A percentile compares a stretch with the other conserved stretches of the same genome.
These are phyloP conservation scores for Motacilla alba DNA, from an alignment of 2,113 vertebrate genomes.

Conservation along the genomic window DNA sequence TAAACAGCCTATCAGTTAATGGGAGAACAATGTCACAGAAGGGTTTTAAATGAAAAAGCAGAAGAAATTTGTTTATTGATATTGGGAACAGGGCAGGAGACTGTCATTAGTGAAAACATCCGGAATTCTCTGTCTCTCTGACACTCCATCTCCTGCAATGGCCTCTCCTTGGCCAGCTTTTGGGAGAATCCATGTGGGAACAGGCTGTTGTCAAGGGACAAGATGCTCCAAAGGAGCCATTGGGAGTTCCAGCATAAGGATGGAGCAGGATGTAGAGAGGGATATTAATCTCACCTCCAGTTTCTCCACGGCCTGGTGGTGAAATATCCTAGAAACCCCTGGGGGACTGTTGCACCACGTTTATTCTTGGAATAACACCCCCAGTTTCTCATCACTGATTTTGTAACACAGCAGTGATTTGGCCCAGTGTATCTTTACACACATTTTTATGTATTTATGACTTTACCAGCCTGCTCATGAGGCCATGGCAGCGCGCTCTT, in stretches of 20 bases:
- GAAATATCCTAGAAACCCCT: neutral
- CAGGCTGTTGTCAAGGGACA: neutral
- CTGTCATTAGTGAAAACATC: neutral
- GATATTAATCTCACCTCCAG: neutral
- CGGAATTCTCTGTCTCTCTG: neutral
- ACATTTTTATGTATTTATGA: neutral
- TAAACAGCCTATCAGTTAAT: neutral
- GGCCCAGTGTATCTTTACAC: neutral
- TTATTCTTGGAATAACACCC: neutral
- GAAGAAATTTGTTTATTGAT: neutral
- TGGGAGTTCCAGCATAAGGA: neutral
- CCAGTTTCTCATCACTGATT: neutral
- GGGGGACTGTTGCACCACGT: neutral
- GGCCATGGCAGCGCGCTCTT: accelerated
- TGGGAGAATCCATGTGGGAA: neutral
- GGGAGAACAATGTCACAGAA: neutral
- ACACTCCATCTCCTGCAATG: neutral
- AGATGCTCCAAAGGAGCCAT: accelerated
- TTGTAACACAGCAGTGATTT: neutral
- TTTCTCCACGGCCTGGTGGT: neutral
- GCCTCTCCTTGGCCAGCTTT: neutral
- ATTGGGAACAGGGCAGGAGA: neutral
- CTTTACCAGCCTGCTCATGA: accelerated
- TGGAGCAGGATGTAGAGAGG: neutral
- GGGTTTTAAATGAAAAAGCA: neutral